Percentiles rank a stretch among this genome's conserved stretches.
These are phyloP conservation scores for Lydus trimaculatus DNA, from an alignment of 2,888 invertebrate genomes.

Conservation along the genomic window DNA sequence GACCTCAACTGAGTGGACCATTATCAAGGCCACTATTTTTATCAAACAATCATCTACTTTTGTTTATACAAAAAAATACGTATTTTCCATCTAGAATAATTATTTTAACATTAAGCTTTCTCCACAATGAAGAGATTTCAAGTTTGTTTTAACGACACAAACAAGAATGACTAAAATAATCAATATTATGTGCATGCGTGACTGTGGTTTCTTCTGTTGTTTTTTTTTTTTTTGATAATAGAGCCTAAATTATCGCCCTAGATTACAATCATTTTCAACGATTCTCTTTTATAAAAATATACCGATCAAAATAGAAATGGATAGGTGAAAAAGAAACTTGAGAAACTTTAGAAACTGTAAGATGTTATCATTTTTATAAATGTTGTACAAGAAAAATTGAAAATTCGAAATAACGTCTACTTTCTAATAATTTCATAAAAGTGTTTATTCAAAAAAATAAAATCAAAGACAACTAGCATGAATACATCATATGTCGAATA, in stretches of 20 bases:
- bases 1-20: background rate
- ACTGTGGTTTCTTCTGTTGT: background rate
- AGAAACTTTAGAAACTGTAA: background rate
- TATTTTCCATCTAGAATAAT: background rate
- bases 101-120: background rate
- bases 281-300: background rate
- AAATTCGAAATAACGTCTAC: background rate
- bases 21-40: background rate
- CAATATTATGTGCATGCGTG: background rate
- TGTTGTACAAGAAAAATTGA: background rate
- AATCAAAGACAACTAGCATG: too few species aligned
- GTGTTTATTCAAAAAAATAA: too few species aligned
- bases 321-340: background rate
- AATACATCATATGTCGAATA: too few species aligned
- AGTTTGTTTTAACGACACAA: too few species aligned
- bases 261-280: background rate
- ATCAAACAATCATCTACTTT: too few species aligned
- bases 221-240: background rate
- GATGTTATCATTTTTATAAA: background rate
- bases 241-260: background rate
- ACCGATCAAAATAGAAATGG: background rate
- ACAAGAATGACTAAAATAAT: too few species aligned
- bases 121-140: too few species aligned
- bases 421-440: background rate
- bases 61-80: too few species aligned